A percentile compares a stretch with the other conserved stretches of the same genome.
Evolutionary conservation across 2,797 vertebrate species (phyloP).

Genomic region (Phylloscopus collybita): DNA sequence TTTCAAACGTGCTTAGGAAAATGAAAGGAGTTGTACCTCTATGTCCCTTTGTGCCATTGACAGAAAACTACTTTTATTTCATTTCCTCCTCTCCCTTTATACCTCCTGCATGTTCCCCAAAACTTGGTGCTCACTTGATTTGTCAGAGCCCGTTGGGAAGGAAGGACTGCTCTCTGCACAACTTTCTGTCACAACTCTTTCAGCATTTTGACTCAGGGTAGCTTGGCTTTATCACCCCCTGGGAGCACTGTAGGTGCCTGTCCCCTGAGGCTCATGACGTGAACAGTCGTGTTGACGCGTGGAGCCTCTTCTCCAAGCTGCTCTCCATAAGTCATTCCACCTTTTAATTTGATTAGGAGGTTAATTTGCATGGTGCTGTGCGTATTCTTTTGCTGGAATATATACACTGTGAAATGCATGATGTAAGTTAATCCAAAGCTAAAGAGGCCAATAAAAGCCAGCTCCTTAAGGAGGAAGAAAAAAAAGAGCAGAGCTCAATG

Average conservation of each 20-base stretch:
- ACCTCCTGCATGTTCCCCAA: neutral
- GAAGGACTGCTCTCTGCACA: neutral
- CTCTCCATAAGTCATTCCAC: conserved; percentile 34
- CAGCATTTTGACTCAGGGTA: conserved; percentile 2
- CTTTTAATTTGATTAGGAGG: conserved; percentile 72
- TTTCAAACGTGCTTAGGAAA: neutral
- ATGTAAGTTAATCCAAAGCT: conserved; percentile 77
- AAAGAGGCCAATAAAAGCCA: conserved; percentile 73
- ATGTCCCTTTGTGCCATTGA: neutral
- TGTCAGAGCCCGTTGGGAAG: neutral
- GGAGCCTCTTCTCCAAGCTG: conserved; percentile 23
- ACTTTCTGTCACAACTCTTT: neutral
- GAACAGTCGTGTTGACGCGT: neutral
- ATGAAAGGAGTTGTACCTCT: neutral
- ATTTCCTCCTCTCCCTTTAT: neutral
- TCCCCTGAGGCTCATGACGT: neutral
- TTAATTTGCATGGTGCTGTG: conserved; percentile 62
- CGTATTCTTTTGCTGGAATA: conserved; percentile 69
- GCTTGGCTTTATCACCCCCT: conserved; percentile 33
- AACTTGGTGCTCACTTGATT: neutral
- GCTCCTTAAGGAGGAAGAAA: conserved; percentile 62
- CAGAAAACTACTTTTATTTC: neutral
- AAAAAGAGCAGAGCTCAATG: conserved; percentile 66
- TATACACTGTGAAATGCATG: conserved; percentile 72
- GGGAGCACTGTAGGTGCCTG: conserved; percentile 12